Evolutionary conservation across 2,113 vertebrate species (phyloP), one percentile per base, ranked within the genome.

Genomic region (Callocephalon fimbriatum): DNA sequence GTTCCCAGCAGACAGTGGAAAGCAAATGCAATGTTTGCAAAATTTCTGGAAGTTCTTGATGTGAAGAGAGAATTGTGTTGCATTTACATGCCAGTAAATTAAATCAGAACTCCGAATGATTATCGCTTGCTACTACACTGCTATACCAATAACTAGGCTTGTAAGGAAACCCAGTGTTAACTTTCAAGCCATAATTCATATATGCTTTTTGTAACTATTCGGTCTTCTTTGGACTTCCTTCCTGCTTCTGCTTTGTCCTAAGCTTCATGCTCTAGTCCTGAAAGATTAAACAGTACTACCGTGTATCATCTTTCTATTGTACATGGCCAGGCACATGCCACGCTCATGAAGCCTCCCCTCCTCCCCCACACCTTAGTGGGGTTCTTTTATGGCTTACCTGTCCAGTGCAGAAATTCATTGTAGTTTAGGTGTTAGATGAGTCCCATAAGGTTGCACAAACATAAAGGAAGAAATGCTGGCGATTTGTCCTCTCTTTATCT

Each of bases 41-140:
- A 96, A 94, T 37, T 77, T 14, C 27, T 89, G 62, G 63, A 86
- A 73, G n/a, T 9, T 50, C 65, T 93, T 68, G 38, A 29, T 61
- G 37, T 56, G 72, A 86, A 48, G 38, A 76, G 62, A 78, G 51
- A 81, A 68, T 54, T 67, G 29, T 81, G 8, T 89, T 63, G 15
- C 0, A 2, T 82, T 82, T 94, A 19, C 73, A 13, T 85, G 44
- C 10, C 61, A 29, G 45, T 88, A 68, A 95, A 54, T 68, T 35
- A 66, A 66, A 48, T 87, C 35, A 87, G 70, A 73, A 35, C 31
- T 66, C 42, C 0, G 0, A 68, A 51, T 9, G 2, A 61, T 37
- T 70, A 18, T 84, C 71, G 23, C 77, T 83, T 86, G 42, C 50
- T 71, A 1, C 70, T 79, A 26, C 9, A 44, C 25, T 80, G 35